Evolutionary conservation across 2,797 vertebrate genomes (phyloP), one percentile per base, ranked within the genome.

Genomic region (Eulemur mongoz): DNA sequence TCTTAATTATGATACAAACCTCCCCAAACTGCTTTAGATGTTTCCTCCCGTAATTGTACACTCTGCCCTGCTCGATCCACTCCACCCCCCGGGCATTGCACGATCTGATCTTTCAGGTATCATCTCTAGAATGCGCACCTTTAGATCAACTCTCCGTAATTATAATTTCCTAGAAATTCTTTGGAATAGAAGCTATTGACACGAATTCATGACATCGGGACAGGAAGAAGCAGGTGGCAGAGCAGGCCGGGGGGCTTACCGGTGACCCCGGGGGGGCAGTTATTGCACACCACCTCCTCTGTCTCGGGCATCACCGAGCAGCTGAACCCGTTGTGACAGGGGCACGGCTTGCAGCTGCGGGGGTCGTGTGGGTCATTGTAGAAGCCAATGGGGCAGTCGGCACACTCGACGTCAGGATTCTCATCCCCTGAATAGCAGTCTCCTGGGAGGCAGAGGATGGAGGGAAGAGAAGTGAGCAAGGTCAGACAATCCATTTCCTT

Each of bases 381-480:
- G 96, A 98, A 99, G 10, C 99, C 99, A 0, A 97, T 35, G 0
- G 98, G 98, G 83, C 99, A 99, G 96, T 97, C 98, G 20, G 95
- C 69, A 43, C 98, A 98, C 22, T 57, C 97, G 0, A 97, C 94
- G 82, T 96, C 98, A 23, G 98, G 98, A 0, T 98, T 99, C 96
- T 99, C 99, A 17, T 99, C 99, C 13, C 99, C 99, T 0, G 99
- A 99, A 97, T 99, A 99, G 92, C 99, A 99, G 69, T 99, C 99
- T 14, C 99, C 99, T 99, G 97, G 43, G 82, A 59, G 40, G 61
- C 35, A 38, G 65, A 43, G 54, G 72, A 57, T 0, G 8, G 76
- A 89, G 40, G 2, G 17, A 50, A 80, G 52, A 50, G 48, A 25
- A 65, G 38, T 35, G 63, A 92, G 52, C 14, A 18, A 82, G 18